Evolutionary conservation across 2,888 invertebrate species (phyloP), one percentile per base, ranked within the genome.

Genomic region (Polymixis flavicincta): DNA sequence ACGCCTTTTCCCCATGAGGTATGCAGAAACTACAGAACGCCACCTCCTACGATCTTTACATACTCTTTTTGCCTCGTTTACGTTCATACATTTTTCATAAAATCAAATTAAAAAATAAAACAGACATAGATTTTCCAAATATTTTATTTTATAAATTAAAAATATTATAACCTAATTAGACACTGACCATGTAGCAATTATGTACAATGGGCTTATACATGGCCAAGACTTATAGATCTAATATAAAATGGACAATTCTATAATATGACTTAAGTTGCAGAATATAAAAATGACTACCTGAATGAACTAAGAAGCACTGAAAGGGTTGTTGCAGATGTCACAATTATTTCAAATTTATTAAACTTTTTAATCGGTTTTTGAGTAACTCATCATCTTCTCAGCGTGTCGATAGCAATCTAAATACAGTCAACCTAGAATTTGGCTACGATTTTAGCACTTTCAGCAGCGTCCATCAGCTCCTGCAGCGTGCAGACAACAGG

Each of bases 81-180:
- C 32, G 4, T 32, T 32, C 4, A 32, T 32, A 32, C 2, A 32
- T 32, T 32, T 32, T 2, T 32, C 32, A 3, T 45, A 13, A 48
- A 66, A n/a, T 61, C 4, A 28, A 63, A 76, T 48, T 71, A 71
- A 65, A 78, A 25, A 63, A 76, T 52, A 74, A 71, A 65, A 80
- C 22, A 11, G n/a, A 28, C 22, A n/a, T 42, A 32, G 57, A 66
- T 57, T 61, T 83, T 83, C 61, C 61, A 66, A 78, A 77, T 83
- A 68, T 76, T 86, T 85, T 85, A 82, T 82, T 82, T 77, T 71
- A 80, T 80, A 84, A 84, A 84, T 85, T 71, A 84, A 72, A 85
- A 77, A 82, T 69, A 80, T 82, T 68, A 78, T 81, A 70, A 70
- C 65, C 79, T 89, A 85, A 73, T 84, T 85, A 82, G 42, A 82